A percentile compares a stretch with the other conserved stretches of the same genome.
Conservation (phyloP, 2,797 vertebrate species). For the Enteromius viviparus region DNA sequence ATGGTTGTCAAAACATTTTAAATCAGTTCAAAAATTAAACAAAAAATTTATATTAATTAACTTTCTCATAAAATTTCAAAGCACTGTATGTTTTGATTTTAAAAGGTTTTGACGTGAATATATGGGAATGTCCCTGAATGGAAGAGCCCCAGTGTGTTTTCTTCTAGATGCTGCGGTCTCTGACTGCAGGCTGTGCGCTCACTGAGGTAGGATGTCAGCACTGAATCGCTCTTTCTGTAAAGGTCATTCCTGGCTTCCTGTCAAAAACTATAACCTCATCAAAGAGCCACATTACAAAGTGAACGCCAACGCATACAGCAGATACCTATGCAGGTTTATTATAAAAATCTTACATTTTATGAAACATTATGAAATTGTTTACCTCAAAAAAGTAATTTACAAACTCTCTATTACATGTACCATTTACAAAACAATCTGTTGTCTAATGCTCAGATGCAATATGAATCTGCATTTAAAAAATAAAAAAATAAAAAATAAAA, state of each 20-base stretch:
- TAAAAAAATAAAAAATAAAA: background rate
- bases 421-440: too few species aligned
- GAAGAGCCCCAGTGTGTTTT: background rate
- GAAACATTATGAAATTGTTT: too few species aligned
- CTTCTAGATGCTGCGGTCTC: background rate
- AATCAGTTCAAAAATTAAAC: background rate
- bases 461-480: too few species aligned
- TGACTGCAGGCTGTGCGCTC: constrained; percentile 20
- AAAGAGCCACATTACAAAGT: constrained; percentile 36
- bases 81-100: background rate
- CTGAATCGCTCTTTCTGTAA: constrained; percentile 45
- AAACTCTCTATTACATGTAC: too few species aligned
- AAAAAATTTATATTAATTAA: too few species aligned
- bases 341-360: too few species aligned
- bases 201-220: constrained; percentile 28
- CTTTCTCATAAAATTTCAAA: background rate
- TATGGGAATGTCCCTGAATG: constrained; percentile 5
- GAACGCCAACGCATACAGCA: constrained; percentile 28
- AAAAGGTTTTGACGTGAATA: background rate
- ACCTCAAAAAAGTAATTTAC: too few species aligned
- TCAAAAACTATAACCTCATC: constrained; percentile 51
- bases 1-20: background rate
- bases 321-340: constrained; percentile 45
- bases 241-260: constrained; percentile 52
- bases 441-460: too few species aligned